phyloP scores from a whole-genome alignment of 1,140 invertebrate genomes.

The Bacillus rossius region DNA sequence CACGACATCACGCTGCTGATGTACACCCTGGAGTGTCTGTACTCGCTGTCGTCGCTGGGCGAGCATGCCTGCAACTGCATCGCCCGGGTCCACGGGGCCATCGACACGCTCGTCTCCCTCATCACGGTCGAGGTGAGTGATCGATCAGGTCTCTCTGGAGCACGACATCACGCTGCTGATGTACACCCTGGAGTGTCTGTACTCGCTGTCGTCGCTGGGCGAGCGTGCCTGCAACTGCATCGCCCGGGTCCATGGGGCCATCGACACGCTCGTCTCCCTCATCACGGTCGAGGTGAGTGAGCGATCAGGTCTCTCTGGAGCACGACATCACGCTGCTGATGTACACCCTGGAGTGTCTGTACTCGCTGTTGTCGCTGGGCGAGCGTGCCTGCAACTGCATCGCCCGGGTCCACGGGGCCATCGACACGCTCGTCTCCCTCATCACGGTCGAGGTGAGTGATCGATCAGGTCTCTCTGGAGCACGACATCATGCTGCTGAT shows the following conservation, averaged over 20 bases:
- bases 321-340: constrained; percentile 95
- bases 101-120: constrained; percentile 77
- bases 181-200: constrained; percentile 89
- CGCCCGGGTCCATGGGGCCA: constrained; percentile 71
- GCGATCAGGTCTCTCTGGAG: too few species aligned
- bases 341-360: constrained; percentile 89
- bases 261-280: constrained; percentile 77
- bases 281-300: constrained; percentile 69
- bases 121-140: constrained; percentile 69
- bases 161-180: constrained; percentile 95
- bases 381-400: constrained; percentile 84
- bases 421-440: constrained; percentile 77
- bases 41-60: constrained; percentile 88
- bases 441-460: constrained; percentile 69
- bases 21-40: constrained; percentile 89
- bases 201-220: constrained; percentile 88
- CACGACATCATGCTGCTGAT: constrained; percentile 95
- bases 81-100: constrained; percentile 71
- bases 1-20: constrained; percentile 95
- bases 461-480: too few species aligned
- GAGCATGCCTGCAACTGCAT: constrained; percentile 84
- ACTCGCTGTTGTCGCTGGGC: constrained; percentile 88
- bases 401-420: constrained; percentile 71
- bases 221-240: constrained; percentile 84
- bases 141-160: too few species aligned